Evolutionary conservation across 1,140 invertebrate species (phyloP), one percentile per base, ranked within the genome.

Genomic region (Trypoxylus dichotomus): DNA sequence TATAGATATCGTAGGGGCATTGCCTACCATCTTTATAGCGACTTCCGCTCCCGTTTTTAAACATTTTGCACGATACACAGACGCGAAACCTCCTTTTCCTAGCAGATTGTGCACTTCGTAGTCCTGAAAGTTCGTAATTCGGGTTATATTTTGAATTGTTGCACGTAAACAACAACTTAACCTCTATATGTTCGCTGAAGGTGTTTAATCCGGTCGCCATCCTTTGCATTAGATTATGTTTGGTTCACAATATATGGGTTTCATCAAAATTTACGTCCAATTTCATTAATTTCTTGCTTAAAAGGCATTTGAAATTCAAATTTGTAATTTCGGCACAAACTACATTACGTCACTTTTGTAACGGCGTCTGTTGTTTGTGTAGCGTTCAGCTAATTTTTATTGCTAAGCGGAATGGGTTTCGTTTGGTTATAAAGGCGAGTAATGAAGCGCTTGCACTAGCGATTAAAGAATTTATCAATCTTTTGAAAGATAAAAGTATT

Each of bases 61-160:
- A 86, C 93, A 95, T 91, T 89, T 92, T 86, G 95, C 96, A 84
- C 91, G 90, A 88, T 96, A 97, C 10, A 98, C 97, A 86, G 91
- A 92, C 47, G 96, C 96, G 90, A 97, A 98, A 29, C 95, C 96
- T 76, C 97, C 97, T 88, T 94, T 96, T n/a, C 97, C 97, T 73
- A 98, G 88, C 84, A 95, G 88, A 88, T 96, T 92, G 77, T 92
- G 87, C 78, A 98, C 92, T 88, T 97, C 91, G 89, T 97, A 98
- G 81, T 97, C 94, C 95, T 97, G 87, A 81, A 91, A 90, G 76
- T 71, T 74, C 71, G 10, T 19, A 79, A 76, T 63, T 79, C 54
- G 2, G 47, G 76, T 79, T 32, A 54, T 78, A 74, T 41, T 74
- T 74, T 41, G 72, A 74, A 21, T 41, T 19, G 29, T 74, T 24